A percentile compares a stretch with the other conserved stretches of the same genome.
Evolutionary conservation across 2,113 vertebrate genomes (phyloP).

Genomic region (Zosterops pallidus): DNA sequence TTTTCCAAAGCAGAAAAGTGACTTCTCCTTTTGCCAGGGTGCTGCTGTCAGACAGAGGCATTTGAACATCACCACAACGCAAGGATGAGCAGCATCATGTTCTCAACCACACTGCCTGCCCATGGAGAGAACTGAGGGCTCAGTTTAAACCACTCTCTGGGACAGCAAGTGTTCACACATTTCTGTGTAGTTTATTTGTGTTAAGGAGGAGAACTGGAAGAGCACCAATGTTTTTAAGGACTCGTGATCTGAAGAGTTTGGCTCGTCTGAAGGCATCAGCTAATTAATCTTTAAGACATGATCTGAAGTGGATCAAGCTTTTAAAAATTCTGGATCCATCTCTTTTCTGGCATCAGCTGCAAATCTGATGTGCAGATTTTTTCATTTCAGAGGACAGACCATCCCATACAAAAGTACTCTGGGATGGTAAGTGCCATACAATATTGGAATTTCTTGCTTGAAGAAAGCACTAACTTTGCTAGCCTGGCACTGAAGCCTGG

Average conservation of each 20-base stretch:
- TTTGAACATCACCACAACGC: background rate
- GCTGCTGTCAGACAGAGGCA: background rate
- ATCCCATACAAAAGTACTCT: background rate
- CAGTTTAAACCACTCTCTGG: background rate
- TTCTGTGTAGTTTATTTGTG: background rate
- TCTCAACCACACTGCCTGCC: background rate
- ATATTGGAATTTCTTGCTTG: background rate
- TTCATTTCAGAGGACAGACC: background rate
- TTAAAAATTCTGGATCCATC: background rate
- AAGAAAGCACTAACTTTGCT: background rate
- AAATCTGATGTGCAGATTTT: background rate
- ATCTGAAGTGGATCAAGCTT: background rate
- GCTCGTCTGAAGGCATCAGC: background rate
- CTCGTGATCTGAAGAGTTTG: background rate
- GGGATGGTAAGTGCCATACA: background rate
- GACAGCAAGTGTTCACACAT: background rate
- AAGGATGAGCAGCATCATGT: background rate
- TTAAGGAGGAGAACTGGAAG: background rate
- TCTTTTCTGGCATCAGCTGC: background rate
- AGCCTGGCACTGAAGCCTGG: background rate
- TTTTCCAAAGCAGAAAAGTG: slow-evolving; percentile 46
- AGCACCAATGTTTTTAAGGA: background rate
- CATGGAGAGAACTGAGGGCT: background rate
- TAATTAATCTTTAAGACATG: background rate
- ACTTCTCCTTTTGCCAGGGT: background rate